These are phyloP conservation scores for Dreissena polymorpha DNA, from an alignment of 1,140 invertebrate species.

Conservation along the genomic window DNA sequence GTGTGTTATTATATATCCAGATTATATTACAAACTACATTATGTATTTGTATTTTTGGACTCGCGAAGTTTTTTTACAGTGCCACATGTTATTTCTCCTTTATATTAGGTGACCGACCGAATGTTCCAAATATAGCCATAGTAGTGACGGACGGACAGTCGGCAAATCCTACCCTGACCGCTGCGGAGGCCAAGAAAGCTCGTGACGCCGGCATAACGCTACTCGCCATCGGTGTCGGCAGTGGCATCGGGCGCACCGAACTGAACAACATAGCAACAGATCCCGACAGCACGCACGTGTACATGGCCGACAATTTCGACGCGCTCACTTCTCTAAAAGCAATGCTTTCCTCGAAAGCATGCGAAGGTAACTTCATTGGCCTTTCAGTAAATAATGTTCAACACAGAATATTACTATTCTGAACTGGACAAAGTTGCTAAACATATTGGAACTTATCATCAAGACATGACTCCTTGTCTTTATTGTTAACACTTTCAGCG, in stretches of 20 bases:
- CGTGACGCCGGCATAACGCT: constrained; percentile 68
- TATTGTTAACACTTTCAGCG: no score
- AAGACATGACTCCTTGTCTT: no score
- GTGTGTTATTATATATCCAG: no score
- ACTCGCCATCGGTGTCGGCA: constrained; percentile 73
- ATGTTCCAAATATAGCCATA: constrained; percentile 70
- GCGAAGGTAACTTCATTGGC: constrained; percentile 59
- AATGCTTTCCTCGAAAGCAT: constrained; percentile 65
- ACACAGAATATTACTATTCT: no score
- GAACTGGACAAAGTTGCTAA: no score
- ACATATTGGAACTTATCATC: no score
- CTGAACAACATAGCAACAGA: constrained; percentile 72
- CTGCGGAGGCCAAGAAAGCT: constrained; percentile 59
- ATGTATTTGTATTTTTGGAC: no score
- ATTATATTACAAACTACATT: no score
- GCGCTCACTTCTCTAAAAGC: constrained; percentile 69
- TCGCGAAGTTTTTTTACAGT: no score
- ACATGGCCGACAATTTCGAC: constrained; percentile 70
- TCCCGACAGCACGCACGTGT: constrained; percentile 71
- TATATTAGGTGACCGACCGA: constrained; percentile 55
- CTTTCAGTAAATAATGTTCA: no score
- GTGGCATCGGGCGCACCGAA: constrained; percentile 59
- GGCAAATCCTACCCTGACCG: constrained; percentile 54
- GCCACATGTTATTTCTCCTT: background rate
- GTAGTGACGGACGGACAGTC: constrained; percentile 77